Evolutionary conservation across 2,113 vertebrate genomes (phyloP), one percentile per base, ranked within the genome.

Genomic region (Pardalotus punctatus): DNA sequence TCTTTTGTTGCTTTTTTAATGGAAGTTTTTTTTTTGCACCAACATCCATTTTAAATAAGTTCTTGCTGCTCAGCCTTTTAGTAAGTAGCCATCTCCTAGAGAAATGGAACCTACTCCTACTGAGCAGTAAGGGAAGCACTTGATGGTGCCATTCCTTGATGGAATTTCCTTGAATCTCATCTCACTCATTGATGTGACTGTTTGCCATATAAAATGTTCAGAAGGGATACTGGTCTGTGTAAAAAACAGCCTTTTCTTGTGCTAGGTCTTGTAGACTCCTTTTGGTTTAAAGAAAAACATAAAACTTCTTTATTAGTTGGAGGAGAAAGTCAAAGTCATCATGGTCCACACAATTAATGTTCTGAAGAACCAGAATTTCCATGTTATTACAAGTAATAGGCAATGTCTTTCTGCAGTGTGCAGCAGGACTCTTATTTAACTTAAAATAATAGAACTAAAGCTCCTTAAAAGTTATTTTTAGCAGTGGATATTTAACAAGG

Each of bases 281-380:
- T 78, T 87, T 62, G 25, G 14, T 77, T 90, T 86, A 87, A 88
- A 85, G 48, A 79, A 93, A 89, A 72, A n/a, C 3, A 19, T 14
- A 80, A 70, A 74, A 42, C 25, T 56, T 95, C 36, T 94, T 76
- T 86, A 61, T 89, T 94, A 84, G 21, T 76, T 65, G 82, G 90
- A 95, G 64, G 56, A 91, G 36, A 93, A 95, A 94, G 53, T 96
- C 33, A 94, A 90, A 94, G 88, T 90, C 65, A 74, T 42, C 61
- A 20, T 42, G 78, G 64, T 94, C 89, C 81, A 76, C 48, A 88
- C 45, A 35, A 58, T 35, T 36, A 94, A 29, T 95, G 74, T 86
- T 85, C 33, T 86, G 69, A 78, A 88, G 9, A 47, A 54, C 54
- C 15, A 27, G 78, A 84, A 10, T 66, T 85, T 92, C 38, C n/a